These are phyloP conservation scores for Holothuria glaberrima DNA, from an alignment of 35 echinoderm and acorn worm species.

Conservation along the genomic window DNA sequence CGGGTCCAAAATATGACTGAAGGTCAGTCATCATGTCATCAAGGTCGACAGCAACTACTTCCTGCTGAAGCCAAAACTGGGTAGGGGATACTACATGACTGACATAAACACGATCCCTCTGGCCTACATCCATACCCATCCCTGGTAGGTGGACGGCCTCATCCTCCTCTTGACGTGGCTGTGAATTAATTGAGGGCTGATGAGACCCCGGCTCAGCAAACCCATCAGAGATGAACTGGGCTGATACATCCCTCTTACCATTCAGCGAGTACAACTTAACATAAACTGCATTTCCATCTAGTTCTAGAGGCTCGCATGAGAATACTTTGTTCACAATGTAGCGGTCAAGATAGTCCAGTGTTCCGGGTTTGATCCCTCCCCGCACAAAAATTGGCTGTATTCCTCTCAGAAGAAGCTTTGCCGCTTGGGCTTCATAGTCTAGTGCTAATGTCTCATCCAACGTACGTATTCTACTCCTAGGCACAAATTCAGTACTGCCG, in stretches of 20 bases:
- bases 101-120: conserved; percentile 72
- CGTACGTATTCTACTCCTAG: conserved; percentile 59
- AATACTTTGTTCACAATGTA: conserved; percentile 71
- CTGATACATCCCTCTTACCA: conserved; percentile 46
- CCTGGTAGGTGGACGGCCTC: conserved; percentile 5
- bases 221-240: conserved; percentile 64
- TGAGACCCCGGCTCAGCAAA: conserved; percentile 52
- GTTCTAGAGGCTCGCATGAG: conserved; percentile 59
- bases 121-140: conserved; percentile 66
- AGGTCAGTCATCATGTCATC: conserved; percentile 86
- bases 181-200: not conserved
- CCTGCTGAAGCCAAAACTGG: conserved; percentile 86
- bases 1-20: conserved; percentile 39
- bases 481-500: conserved; percentile 89
- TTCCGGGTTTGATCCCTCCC: conserved; percentile 69
- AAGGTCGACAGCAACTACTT: conserved; percentile 56
- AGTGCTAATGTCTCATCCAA: conserved; percentile 45
- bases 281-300: conserved; percentile 23
- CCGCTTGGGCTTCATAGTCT: conserved; percentile 66
- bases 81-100: conserved; percentile 64
- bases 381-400: conserved; percentile 58
- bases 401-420: conserved; percentile 71
- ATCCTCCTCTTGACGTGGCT: not conserved
- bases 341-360: conserved; percentile 64
- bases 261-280: conserved; percentile 61